phyloP scores from a whole-genome alignment of 2,888 invertebrate species.

The Teleiodes luculella region DNA sequence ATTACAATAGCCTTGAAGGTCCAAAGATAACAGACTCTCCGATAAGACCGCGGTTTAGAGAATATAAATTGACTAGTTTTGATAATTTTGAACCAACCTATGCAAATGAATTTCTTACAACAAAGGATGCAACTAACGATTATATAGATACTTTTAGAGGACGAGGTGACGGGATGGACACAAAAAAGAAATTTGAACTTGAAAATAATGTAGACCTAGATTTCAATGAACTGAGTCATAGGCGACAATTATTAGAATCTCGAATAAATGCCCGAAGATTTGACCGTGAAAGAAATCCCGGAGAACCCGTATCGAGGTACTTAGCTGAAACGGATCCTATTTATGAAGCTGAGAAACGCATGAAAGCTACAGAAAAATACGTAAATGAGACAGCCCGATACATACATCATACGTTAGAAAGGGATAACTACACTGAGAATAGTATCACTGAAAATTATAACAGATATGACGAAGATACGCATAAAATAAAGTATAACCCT shows the following conservation, averaged over 20 bases:
- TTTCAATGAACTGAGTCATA: conserved; percentile 82
- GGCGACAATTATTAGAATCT: conserved; percentile 87
- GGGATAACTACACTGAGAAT: conserved; percentile 76
- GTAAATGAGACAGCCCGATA: conserved; percentile 78
- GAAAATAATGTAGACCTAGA: conserved; percentile 63
- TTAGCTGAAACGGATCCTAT: conserved; percentile 70
- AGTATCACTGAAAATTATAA: conserved; percentile 71
- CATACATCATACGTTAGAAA: conserved; percentile 75
- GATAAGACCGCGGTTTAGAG: conserved; percentile 81
- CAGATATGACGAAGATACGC: conserved; percentile 70
- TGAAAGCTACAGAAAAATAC: conserved; percentile 76
- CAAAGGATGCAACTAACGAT: conserved; percentile 47
- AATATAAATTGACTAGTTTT: conserved; percentile 75
- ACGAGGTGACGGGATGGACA: conserved; percentile 83
- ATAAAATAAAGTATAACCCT: conserved; percentile 65
- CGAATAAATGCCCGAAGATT: conserved; percentile 82
- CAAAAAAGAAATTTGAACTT: conserved; percentile 71
- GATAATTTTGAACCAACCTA: conserved; percentile 74
- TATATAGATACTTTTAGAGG: conserved; percentile 75
- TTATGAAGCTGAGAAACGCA: conserved; percentile 66
- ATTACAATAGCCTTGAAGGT: conserved; percentile 60
- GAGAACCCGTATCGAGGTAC: conserved; percentile 64
- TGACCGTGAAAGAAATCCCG: conserved; percentile 58
- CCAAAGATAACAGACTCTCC: conserved; percentile 77
- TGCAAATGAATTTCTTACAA: conserved; percentile 58